phyloP scores from a whole-genome alignment of 2,113 vertebrate species.

The Anarrhichthys ocellatus region DNA sequence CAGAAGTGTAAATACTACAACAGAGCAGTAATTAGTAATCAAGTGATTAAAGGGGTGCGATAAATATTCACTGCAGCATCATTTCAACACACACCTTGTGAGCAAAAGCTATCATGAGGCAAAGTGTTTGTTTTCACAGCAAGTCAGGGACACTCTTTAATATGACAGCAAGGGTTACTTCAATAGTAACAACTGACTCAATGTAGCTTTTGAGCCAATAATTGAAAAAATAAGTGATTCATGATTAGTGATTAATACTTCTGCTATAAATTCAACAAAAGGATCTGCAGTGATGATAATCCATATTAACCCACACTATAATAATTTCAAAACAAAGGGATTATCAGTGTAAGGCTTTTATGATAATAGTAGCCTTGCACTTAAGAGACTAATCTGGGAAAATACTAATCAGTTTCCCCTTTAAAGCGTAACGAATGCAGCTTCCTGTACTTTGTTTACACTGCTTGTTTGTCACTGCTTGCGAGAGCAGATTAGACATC shows the following conservation, averaged over 20 bases:
- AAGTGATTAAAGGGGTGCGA: constrained; percentile 8
- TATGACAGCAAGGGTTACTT: background rate
- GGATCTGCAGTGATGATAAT: background rate
- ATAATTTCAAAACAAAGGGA: background rate
- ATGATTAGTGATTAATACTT: background rate
- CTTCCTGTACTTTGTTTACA: constrained; percentile 1
- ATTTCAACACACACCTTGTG: background rate
- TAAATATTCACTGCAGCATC: constrained; percentile 17
- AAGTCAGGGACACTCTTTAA: background rate
- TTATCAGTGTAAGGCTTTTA: background rate
- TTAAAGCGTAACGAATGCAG: constrained; percentile 14
- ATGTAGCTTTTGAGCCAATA: background rate
- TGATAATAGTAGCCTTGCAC: background rate
- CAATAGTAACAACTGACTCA: background rate
- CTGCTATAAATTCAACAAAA: background rate
- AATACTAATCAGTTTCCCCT: background rate
- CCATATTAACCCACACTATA: background rate
- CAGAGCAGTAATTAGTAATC: constrained; percentile 8
- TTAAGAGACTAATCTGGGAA: background rate
- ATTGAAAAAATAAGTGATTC: background rate
- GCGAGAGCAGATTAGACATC: background rate
- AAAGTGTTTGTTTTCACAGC: background rate
- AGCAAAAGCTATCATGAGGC: constrained; percentile 10
- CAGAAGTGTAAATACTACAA: constrained; percentile 20
- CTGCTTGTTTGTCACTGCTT: background rate